Conservation (phyloP, 30 jellyfish, hydroid and myxozoan genomes). For the Cassiopea xamachana region DNA sequence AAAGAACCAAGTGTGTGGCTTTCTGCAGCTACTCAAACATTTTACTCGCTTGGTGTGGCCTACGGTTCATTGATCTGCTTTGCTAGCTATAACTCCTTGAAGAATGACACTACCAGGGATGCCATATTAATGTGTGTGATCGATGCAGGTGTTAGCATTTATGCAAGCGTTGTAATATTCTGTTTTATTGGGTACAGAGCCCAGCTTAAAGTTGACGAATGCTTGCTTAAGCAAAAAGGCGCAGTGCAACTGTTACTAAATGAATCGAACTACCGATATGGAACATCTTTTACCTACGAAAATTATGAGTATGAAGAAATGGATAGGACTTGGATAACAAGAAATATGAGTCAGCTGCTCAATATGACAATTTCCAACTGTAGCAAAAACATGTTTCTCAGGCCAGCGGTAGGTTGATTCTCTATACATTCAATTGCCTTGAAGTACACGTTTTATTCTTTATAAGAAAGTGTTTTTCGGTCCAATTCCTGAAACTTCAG, state of each 20-base stretch:
- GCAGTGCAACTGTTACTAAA: slow-evolving; percentile 46
- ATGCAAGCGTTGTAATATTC: slow-evolving; percentile 96
- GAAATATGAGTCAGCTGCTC: slow-evolving; percentile 34
- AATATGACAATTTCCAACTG: slow-evolving; percentile 68
- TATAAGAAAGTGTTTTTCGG: too few relatives aligned
- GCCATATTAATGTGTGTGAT: slow-evolving; percentile 88
- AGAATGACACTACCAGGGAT: slow-evolving; percentile 97
- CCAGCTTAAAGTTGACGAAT: slow-evolving; percentile 79
- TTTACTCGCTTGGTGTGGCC: slow-evolving; percentile 97
- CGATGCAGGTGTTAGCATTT: slow-evolving; percentile 98
- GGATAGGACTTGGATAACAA: slow-evolving; percentile 37
- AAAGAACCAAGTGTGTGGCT: slow-evolving; percentile 93
- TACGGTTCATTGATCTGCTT: slow-evolving; percentile 98
- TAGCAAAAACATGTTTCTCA: slow-evolving; percentile 56
- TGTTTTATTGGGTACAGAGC: slow-evolving; percentile 99
- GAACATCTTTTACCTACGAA: slow-evolving; percentile 70
- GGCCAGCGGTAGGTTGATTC: slow-evolving; percentile 28
- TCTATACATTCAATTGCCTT: too few relatives aligned
- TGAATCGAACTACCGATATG: slow-evolving; percentile 53
- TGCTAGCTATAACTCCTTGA: slow-evolving; percentile 97
- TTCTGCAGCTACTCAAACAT: slow-evolving; percentile 98
- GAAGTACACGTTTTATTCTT: too few relatives aligned
- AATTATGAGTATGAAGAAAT: slow-evolving; percentile 65
- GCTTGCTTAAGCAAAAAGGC: slow-evolving; percentile 57
- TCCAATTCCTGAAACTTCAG: too few relatives aligned